phyloP scores from a whole-genome alignment of 2,113 vertebrate species.

The Pelecanus crispus region DNA sequence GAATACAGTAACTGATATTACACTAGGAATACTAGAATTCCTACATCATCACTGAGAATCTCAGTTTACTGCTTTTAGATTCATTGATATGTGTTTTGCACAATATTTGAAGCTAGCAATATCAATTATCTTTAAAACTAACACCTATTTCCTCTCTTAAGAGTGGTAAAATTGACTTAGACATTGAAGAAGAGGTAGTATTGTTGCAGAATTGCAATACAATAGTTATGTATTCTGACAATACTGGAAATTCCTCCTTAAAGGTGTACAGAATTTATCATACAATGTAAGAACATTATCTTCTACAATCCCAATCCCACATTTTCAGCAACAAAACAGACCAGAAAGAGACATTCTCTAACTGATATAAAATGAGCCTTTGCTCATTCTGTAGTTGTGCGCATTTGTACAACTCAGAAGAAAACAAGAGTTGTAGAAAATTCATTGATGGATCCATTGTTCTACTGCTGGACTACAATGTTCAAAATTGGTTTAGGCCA shows the following conservation, averaged over 20 bases:
- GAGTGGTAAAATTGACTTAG: not conserved
- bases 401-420: not conserved
- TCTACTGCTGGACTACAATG: not conserved
- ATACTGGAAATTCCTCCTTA: not conserved
- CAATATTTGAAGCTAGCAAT: not conserved
- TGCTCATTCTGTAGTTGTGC: not conserved
- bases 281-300: not conserved
- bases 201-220: not conserved
- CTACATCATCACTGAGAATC: not conserved
- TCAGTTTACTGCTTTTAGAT: not conserved
- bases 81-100: not conserved
- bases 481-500: not conserved
- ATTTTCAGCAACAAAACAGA: not conserved
- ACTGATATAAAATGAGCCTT: not conserved
- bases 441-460: not conserved
- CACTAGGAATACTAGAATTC: not conserved
- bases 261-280: not conserved
- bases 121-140: not conserved
- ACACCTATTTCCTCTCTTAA: not conserved
- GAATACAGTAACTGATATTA: not conserved
- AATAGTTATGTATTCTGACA: not conserved
- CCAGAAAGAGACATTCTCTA: not conserved
- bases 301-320: not conserved
- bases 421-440: not conserved
- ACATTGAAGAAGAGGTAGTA: not conserved